These are phyloP conservation scores for Morelia viridis DNA, from an alignment of 2,797 vertebrate species.

Conservation along the genomic window DNA sequence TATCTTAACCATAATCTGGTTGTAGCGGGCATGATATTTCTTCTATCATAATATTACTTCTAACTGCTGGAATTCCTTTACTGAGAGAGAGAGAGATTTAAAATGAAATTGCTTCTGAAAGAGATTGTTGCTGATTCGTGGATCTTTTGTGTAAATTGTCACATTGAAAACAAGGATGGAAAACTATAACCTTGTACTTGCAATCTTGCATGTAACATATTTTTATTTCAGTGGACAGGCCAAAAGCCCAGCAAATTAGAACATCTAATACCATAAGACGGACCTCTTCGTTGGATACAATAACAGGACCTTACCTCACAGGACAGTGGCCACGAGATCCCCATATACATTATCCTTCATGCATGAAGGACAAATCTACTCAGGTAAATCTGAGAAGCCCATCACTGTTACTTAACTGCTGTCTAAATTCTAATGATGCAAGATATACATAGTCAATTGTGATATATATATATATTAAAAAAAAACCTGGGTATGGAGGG, in stretches of 20 bases:
- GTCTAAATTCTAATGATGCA: background rate
- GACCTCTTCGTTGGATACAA: slow-evolving; percentile 91
- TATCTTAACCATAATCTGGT: background rate
- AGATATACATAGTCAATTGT: background rate
- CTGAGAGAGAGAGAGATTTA: background rate
- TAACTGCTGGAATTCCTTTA: background rate
- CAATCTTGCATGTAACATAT: slow-evolving; percentile 39
- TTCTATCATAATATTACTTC: background rate
- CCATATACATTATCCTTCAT: slow-evolving; percentile 87
- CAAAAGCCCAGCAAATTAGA: slow-evolving; percentile 86
- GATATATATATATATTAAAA: background rate
- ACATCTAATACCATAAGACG: slow-evolving; percentile 85
- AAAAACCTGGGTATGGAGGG: no score
- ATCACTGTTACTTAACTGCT: background rate
- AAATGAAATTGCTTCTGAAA: background rate
- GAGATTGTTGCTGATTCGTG: background rate
- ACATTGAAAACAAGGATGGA: background rate
- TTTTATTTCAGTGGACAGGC: slow-evolving; percentile 81
- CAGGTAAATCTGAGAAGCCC: slow-evolving; percentile 80
- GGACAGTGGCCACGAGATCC: slow-evolving; percentile 96
- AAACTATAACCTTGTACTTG: background rate
- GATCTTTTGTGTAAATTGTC: background rate
- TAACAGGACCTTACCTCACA: slow-evolving; percentile 94
- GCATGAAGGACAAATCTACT: slow-evolving; percentile 97
- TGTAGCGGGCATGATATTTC: background rate